phyloP scores from a whole-genome alignment of 2,113 vertebrate species.

The Gallinago media region DNA sequence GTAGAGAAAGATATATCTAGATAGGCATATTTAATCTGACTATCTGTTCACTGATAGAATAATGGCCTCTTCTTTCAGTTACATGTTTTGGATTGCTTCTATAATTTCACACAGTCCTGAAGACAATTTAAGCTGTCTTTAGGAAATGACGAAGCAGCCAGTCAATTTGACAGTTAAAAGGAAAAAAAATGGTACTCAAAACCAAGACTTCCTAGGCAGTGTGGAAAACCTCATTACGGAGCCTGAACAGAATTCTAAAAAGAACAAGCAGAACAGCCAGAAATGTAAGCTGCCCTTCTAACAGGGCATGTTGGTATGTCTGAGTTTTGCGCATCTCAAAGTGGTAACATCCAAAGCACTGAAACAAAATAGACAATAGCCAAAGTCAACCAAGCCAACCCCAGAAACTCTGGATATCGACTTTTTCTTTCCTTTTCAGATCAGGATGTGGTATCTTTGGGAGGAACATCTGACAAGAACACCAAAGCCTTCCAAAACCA shows the following conservation, averaged over 20 bases:
- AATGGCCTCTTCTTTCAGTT: background rate
- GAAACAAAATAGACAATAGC: background rate
- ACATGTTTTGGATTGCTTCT: background rate
- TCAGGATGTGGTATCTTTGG: background rate
- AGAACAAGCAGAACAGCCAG: background rate
- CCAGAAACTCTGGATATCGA: background rate
- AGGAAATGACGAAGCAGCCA: background rate
- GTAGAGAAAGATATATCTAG: background rate
- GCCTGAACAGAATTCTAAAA: background rate
- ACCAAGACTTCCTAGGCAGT: background rate
- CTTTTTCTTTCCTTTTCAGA: background rate
- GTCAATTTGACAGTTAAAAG: background rate
- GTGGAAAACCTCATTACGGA: background rate
- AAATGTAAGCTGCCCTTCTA: background rate
- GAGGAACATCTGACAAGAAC: background rate
- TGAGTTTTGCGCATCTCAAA: background rate
- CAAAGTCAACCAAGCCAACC: background rate
- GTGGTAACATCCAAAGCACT: background rate
- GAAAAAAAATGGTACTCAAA: background rate
- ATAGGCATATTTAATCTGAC: slow-evolving; percentile 20
- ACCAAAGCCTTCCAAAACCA: background rate
- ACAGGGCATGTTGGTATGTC: fast-evolving
- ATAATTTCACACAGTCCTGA: background rate
- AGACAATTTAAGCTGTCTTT: background rate
- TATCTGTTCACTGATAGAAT: background rate